Base-by-base conservation (phyloP, 1,140 invertebrate species). In the Oscheius sp. region DNA sequence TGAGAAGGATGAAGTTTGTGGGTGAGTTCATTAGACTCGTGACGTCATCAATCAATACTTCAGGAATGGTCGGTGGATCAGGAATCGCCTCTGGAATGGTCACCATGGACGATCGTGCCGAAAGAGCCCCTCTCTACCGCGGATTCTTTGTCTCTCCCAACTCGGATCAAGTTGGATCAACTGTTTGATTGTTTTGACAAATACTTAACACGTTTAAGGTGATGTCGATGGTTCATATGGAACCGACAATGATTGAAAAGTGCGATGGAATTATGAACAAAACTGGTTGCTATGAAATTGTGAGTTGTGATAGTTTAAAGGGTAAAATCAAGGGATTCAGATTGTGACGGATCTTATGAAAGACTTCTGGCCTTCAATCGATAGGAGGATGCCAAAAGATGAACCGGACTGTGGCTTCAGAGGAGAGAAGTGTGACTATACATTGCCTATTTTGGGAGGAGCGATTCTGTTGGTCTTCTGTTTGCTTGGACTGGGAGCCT, bases 71-170 rank as follows among this genome's bases (percentile, higher is more conserved):
- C 23, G 74, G 71, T 38, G 42, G 80, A 68, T 65, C 67, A 68
- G 82, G 81, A 52, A 70, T 68, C 1, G 68, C 81, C 4, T 77
- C 77, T 13, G 82, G 82, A 26, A 38, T 45, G 7, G 79, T 83
- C 7, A 45, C 75, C 59, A 82, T 83, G 79, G 82, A 83, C 62
- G 82, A 83, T 38, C 68, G 82, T 32, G 80, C 82, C 49, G 82
- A 83, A 46, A 55, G 82, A 52, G 80, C 80, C n/a, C 77, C 79
- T 2, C 59, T 80, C 18, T 81, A 78, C 63, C 80, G 80, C 31
- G 82, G 83, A 4, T 83, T 83, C 68, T 83, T 74, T 64, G 76
- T 83, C 20, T 65, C 80, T 38, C 82, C 82, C 4, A 79, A 79
- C 34, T 72, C 80, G 23, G 83, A 83, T 55, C 75, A 79, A 31